Evolutionary conservation across 2,797 vertebrate species (phyloP), one percentile per base, ranked within the genome.

Genomic region (Glossophaga mutica): DNA sequence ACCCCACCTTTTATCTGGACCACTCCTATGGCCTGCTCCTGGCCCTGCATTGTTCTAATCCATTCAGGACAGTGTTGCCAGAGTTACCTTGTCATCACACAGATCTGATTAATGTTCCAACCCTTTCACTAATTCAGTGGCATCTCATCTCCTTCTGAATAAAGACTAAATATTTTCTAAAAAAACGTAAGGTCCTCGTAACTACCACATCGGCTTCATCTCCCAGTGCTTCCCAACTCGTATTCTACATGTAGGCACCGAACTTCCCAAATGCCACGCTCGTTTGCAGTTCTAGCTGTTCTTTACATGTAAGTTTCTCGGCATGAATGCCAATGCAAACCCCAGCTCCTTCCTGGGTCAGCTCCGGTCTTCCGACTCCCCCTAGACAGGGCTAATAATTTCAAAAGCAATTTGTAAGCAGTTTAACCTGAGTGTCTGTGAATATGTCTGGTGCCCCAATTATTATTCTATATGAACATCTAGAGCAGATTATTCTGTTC

Each of bases 101-200:
- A 39, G 16, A 76, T 42, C 57, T 48, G 4, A 29, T 29, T 29
- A 59, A 76, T 48, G 50, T 59, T 0, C 39, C 14, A 87, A 34
- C 52, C 22, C n/a, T 79, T 79, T 79, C 62, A 55, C 76, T 24
- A 81, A 42, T 83, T 52, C 15, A 26, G 29, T 39, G 46, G 46
- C 16, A 90, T 82, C 67, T 90, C 42, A 62, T 70, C 12, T 39
- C 22, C 67, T 93, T 87, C 59, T 68, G 48, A 96, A 86, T 76
- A 83, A 90, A 84, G 68, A 73, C 39, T 24, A 87, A 76, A 77
- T 57, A 91, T 85, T 96, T 79, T 84, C 78, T 55, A 84, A 89
- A 74, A 74, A 94, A 96, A 70, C 34, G 9, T 9, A 78, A 94
- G 42, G 76, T 52, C 11, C 52, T 88, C 52, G 82, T 9, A 81